Conservation (phyloP, 2,888 invertebrate species). For the Dicranocentrus wangi region DNA sequence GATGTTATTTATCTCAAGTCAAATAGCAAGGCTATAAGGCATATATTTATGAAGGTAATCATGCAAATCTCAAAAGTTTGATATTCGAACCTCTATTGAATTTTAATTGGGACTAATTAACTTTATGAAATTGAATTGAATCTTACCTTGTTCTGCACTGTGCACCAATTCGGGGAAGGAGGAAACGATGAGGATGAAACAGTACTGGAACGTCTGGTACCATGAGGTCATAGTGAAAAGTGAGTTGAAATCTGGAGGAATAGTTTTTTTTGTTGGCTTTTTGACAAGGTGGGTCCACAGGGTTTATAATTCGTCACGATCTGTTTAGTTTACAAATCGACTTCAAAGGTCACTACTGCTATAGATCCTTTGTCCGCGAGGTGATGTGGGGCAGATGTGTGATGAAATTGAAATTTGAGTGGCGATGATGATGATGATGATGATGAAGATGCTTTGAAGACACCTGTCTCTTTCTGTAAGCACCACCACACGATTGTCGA, state of each 20-base stretch:
- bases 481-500: constrained; percentile 52
- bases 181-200: constrained; percentile 44
- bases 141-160: constrained; percentile 59
- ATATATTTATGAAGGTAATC: no score
- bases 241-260: background rate
- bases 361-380: no score
- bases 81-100: background rate
- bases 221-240: constrained; percentile 61
- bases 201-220: constrained; percentile 48
- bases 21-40: no score
- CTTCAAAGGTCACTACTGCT: constrained; percentile 15
- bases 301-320: constrained; percentile 12
- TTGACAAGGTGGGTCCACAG: constrained; percentile 7
- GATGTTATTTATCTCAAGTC: background rate
- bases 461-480: constrained; percentile 43
- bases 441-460: constrained; percentile 24
- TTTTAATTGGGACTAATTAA: background rate
- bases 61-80: no score
- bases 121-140: background rate
- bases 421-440: constrained; percentile 28
- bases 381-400: constrained; percentile 55
- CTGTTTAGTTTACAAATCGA: background rate
- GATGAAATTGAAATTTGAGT: constrained; percentile 30
- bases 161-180: constrained; percentile 28
- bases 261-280: no score